Conservation (phyloP, 2,888 invertebrate species). For the Norana najaformis region DNA sequence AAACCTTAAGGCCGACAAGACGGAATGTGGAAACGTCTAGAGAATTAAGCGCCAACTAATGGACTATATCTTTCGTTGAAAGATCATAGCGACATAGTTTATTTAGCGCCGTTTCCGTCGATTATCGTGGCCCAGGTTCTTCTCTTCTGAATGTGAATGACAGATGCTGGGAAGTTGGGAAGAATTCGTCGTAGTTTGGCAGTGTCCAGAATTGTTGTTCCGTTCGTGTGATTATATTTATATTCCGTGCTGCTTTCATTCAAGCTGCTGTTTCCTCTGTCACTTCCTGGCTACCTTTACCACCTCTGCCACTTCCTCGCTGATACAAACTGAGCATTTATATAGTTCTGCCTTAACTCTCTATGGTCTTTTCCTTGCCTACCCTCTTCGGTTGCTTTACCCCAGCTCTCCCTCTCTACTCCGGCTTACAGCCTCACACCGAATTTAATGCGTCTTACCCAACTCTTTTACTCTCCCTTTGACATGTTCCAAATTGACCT, state of each 20-base stretch:
- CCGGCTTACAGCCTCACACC: neutral
- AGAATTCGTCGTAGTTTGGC: neutral
- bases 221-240: neutral
- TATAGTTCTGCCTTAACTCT: neutral
- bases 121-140: neutral
- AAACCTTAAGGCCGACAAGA: neutral
- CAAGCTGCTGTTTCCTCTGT: neutral
- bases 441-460: neutral
- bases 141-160: neutral
- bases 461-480: neutral
- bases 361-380: neutral
- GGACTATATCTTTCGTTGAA: neutral
- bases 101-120: neutral
- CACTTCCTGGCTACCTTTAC: neutral
- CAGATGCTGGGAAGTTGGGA: neutral
- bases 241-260: neutral
- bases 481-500: neutral
- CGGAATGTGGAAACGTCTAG: neutral
- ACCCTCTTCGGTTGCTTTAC: neutral
- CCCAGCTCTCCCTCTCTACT: neutral
- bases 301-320: neutral
- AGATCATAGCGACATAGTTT: neutral
- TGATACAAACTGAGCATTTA: neutral
- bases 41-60: too few species aligned
- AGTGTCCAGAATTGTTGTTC: neutral